These are phyloP conservation scores for Pseudomugil gertrudae DNA, from an alignment of 2,797 vertebrate genomes.

Conservation along the genomic window DNA sequence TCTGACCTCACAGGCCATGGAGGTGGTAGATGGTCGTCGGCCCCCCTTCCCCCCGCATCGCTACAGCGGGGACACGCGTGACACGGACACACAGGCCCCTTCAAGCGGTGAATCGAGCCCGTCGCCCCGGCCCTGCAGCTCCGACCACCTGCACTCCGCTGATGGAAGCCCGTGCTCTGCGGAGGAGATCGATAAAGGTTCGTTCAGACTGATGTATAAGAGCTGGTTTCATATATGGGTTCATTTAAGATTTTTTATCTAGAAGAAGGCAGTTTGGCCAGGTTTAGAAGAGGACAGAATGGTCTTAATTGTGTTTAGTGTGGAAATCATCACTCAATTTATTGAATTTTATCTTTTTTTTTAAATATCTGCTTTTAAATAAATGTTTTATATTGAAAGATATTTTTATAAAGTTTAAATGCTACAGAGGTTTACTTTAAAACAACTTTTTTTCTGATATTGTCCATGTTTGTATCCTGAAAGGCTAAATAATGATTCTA, in stretches of 20 bases:
- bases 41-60: slow-evolving; percentile 90
- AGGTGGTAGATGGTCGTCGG: slow-evolving; percentile 90
- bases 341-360: not conserved
- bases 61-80: slow-evolving; percentile 85
- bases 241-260: too few species aligned
- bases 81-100: slow-evolving; percentile 93
- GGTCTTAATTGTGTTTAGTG: too few species aligned
- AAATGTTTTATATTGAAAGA: not conserved
- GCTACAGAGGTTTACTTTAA: not conserved
- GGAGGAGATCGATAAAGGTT: slow-evolving; percentile 94
- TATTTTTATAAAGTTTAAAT: not conserved
- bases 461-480: not conserved
- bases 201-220: slow-evolving; percentile 15
- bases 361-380: not conserved
- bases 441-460: not conserved
- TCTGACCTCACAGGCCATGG: slow-evolving; percentile 84
- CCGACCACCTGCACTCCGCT: slow-evolving; percentile 88
- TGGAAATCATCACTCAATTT: not conserved
- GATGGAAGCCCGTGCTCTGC: slow-evolving; percentile 91
- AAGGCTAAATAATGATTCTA: not conserved
- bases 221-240: not conserved
- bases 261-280: too few species aligned
- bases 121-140: slow-evolving; percentile 84
- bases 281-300: not conserved
- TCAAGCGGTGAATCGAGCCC: slow-evolving; percentile 92